Percentiles rank a stretch among this genome's conserved stretches.
Conservation (phyloP, 2,797 vertebrate species). For the Epinephelus awoara region DNA sequence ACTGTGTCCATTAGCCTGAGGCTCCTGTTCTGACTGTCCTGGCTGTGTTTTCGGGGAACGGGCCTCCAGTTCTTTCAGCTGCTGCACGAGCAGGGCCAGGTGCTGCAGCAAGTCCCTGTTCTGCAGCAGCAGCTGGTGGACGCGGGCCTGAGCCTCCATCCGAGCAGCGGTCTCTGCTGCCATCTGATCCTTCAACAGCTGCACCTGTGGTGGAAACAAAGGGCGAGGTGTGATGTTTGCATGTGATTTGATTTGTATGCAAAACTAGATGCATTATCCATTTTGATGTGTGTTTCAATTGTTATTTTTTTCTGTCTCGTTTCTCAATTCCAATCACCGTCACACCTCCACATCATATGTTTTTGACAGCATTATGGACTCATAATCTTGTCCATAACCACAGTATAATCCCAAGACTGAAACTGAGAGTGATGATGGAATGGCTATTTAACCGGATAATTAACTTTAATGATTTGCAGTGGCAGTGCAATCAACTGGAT, state of each 20-base stretch:
- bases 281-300: neutral
- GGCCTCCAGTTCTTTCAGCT: constrained; percentile 89
- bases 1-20: constrained; percentile 68
- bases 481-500: neutral
- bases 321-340: neutral
- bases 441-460: neutral
- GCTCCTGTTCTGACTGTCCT: constrained; percentile 45
- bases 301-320: neutral
- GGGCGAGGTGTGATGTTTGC: neutral
- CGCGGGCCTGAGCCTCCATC: constrained; percentile 90
- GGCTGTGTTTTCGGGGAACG: constrained; percentile 25
- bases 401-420: constrained; percentile 6
- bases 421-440: constrained; percentile 28
- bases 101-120: constrained; percentile 90
- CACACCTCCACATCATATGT: neutral
- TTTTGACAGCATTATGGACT: neutral
- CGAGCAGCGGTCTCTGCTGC: constrained; percentile 87
- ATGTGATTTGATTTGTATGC: neutral
- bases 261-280: neutral
- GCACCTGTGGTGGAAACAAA: constrained; percentile 80
- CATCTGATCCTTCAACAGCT: constrained; percentile 90
- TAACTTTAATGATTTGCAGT: neutral
- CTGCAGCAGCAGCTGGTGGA: constrained; percentile 91
- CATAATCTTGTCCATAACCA: neutral
- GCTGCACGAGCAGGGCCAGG: constrained; percentile 89